Percentiles rank a stretch among this genome's conserved stretches.
These are phyloP conservation scores for Paguma larvata DNA, from an alignment of 2,797 vertebrate species.

Conservation along the genomic window DNA sequence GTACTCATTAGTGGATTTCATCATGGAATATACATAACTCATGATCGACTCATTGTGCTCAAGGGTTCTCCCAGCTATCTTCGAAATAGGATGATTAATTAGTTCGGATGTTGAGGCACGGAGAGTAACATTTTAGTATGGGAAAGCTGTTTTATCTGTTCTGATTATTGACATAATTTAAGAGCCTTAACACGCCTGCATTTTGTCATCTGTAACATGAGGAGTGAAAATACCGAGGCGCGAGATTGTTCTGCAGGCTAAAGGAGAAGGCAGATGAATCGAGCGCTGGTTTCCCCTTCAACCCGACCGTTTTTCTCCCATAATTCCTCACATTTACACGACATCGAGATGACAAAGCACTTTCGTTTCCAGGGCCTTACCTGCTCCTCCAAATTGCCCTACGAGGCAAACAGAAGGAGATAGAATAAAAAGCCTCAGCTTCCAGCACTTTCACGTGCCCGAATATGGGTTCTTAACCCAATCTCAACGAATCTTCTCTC, in stretches of 20 bases:
- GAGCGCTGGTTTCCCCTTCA: background rate
- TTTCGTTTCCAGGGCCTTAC: slow-evolving; percentile 9
- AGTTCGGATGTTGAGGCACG: background rate
- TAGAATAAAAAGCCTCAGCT: slow-evolving; percentile 9
- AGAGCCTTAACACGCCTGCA: background rate
- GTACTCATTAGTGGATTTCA: background rate
- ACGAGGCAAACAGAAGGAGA: background rate
- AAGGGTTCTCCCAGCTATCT: background rate
- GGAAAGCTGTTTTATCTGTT: background rate
- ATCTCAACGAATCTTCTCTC: background rate
- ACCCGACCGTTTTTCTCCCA: background rate
- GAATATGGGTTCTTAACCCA: background rate
- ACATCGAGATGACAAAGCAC: background rate
- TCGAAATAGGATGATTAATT: slow-evolving; percentile 43
- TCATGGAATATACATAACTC: background rate
- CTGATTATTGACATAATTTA: background rate
- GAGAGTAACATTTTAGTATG: background rate
- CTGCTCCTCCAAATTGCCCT: background rate
- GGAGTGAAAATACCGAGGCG: background rate
- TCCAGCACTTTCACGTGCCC: background rate
- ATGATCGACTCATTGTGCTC: background rate
- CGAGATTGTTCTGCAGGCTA: background rate
- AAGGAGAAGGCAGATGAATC: background rate
- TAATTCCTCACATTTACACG: background rate
- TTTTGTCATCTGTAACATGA: background rate